Evolutionary conservation across 2,797 vertebrate genomes (phyloP), one percentile per base, ranked within the genome.

Genomic region (Todus mexicanus): DNA sequence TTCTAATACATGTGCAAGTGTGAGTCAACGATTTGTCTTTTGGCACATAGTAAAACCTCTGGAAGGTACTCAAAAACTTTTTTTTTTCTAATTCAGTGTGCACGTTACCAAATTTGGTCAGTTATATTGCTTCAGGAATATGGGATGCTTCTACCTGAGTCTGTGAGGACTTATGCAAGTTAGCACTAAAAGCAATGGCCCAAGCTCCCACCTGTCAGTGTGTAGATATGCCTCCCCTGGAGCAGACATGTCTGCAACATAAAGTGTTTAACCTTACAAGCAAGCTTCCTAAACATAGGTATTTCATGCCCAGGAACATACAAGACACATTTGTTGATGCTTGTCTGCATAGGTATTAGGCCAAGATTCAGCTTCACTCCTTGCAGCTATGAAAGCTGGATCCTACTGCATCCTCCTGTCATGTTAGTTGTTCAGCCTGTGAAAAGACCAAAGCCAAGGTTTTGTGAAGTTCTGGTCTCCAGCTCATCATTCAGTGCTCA

Each of bases 1-100:
- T 81, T 92, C 42, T 84, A 69, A 69, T 12, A 56, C 2, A 43
- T 4, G 0, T 15, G 15, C 3, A 1, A 51, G 10, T 2, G 0
- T 10, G 11, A 66, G n/a, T 73, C 53, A 72, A 57, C 72, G 75
- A 31, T 35, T 42, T 66, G 29, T 22, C 47, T 79, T 75, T 66
- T 69, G 31, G 7, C 26, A 42, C 11, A 26, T 4, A 61, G 18
- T 6, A 73, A 60, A 82, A n/a, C 23, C 21, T 60, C 19, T 57
- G 64, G 22, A 60, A 84, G 25, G 17, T 56, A 35, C 47, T 79
- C 2, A 25, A 54, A 73, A 85, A 11, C 17, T 60, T 57, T 2
- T 5, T 21, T 61, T 5, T 45, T 60, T 68, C 48, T 42, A 10
- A 6, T 68, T 68, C 31, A 50, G 5, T 14, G 4, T 84, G 5